Evolutionary conservation across 2,113 vertebrate species (phyloP).

Genomic region (Thryonomys swinderianus): DNA sequence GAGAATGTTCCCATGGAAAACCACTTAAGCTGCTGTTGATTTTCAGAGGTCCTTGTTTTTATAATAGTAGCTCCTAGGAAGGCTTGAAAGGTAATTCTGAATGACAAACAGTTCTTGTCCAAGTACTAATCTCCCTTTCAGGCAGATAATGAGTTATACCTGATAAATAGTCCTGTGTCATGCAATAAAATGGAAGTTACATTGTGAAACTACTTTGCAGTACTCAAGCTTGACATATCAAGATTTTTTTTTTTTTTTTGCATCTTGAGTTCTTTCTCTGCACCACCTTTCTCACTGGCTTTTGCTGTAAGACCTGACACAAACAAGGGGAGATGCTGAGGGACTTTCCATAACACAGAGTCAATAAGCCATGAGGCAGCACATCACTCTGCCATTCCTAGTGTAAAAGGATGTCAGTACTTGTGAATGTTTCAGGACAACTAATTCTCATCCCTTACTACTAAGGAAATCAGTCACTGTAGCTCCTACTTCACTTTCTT

Average conservation of each 20-base stretch:
- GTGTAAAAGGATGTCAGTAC: neutral
- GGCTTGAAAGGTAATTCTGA: slow-evolving; percentile 50
- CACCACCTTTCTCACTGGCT: neutral
- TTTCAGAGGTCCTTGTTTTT: slow-evolving; percentile 62
- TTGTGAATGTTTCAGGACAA: neutral
- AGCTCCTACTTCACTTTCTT: neutral
- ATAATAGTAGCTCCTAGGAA: slow-evolving; percentile 55
- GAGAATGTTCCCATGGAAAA: slow-evolving; percentile 57
- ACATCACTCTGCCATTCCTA: neutral
- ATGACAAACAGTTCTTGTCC: slow-evolving; percentile 52
- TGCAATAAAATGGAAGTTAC: slow-evolving; percentile 16
- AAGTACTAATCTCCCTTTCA: slow-evolving; percentile 39
- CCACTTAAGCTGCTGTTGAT: slow-evolving; percentile 31
- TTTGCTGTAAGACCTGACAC: neutral
- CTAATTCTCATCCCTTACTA: slow-evolving; percentile 36
- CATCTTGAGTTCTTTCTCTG: slow-evolving; percentile 9
- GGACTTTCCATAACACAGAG: neutral
- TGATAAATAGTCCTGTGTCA: slow-evolving; percentile 8
- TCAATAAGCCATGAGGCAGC: neutral
- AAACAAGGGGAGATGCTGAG: slow-evolving; percentile 25
- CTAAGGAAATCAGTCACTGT: neutral
- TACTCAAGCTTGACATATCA: neutral
- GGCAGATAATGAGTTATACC: slow-evolving; percentile 34
- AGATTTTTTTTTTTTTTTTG: neutral
- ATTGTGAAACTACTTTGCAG: neutral